Conservation (phyloP, 2,113 vertebrate genomes). For the Gallinago media region DNA sequence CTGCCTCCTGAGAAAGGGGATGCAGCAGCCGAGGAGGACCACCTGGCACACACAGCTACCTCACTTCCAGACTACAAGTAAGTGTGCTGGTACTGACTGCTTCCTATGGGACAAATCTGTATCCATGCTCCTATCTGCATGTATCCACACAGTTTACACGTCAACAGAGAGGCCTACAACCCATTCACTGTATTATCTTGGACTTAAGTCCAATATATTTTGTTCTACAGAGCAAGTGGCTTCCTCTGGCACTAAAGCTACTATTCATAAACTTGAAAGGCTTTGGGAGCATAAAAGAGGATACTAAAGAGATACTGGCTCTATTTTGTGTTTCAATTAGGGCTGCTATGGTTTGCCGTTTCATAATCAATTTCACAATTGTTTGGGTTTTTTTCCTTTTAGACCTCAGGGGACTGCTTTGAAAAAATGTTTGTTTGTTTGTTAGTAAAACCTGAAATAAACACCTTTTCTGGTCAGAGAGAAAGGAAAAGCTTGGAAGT, state of each 20-base stretch:
- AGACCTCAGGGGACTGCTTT: background rate
- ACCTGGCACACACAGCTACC: background rate
- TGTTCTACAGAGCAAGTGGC: background rate
- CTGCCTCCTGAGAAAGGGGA: background rate
- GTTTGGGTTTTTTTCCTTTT: background rate
- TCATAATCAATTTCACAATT: background rate
- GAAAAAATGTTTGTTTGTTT: background rate
- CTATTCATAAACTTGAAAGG: background rate
- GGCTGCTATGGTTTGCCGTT: background rate
- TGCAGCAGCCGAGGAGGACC: background rate
- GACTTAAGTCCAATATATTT: background rate
- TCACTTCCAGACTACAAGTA: background rate
- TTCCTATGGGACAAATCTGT: background rate
- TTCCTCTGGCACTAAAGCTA: background rate
- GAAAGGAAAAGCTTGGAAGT: background rate
- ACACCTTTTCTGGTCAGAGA: background rate
- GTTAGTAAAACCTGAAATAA: background rate
- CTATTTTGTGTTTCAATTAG: background rate
- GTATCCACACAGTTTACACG: background rate
- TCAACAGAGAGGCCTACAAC: background rate
- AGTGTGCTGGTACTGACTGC: background rate
- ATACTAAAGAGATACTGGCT: background rate
- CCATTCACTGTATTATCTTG: background rate
- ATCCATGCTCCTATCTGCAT: background rate
- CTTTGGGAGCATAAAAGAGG: background rate